phyloP scores from a whole-genome alignment of 2,888 invertebrate genomes.

The Iselma pallidipennis region DNA sequence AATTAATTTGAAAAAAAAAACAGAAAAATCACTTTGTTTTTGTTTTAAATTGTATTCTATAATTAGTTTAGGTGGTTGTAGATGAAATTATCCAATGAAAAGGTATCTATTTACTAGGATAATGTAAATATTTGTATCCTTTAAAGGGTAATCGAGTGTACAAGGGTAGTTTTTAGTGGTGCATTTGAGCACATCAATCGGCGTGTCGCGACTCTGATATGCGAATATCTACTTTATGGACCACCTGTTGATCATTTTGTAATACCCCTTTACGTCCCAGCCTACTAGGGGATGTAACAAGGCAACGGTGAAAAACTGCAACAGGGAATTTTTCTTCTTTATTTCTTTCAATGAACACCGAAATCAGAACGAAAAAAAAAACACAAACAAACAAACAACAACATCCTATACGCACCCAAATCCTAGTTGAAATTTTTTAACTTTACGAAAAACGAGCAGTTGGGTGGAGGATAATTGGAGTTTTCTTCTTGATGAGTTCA shows the following conservation, averaged over 20 bases:
- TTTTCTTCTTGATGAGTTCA: too few relatives aligned
- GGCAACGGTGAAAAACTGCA: conserved; percentile 4
- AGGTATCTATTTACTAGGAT: conserved; percentile 17
- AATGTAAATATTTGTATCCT: conserved; percentile 44
- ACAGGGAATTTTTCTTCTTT: not conserved
- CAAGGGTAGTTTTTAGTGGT: conserved; percentile 45
- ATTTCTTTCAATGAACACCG: not conserved
- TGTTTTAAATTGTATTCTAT: too few relatives aligned
- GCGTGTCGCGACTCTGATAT: conserved; percentile 55
- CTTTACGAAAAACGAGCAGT: too few relatives aligned
- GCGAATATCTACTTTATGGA: conserved; percentile 61
- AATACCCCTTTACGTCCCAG: conserved; percentile 33
- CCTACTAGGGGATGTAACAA: conserved; percentile 14
- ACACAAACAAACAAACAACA: not conserved
- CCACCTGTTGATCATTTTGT: conserved; percentile 55
- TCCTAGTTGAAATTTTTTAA: too few relatives aligned
- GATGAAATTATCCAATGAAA: conserved; percentile 25
- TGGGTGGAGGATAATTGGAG: too few relatives aligned
- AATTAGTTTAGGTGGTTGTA: too few relatives aligned
- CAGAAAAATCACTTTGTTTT: too few relatives aligned
- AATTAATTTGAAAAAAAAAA: too few relatives aligned
- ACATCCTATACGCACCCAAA: not conserved
- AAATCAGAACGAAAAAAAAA: not conserved
- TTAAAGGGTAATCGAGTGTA: conserved; percentile 42
- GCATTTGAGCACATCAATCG: conserved; percentile 53